phyloP scores from a whole-genome alignment of 2,888 invertebrate species.

The Pseudanteris insignis region DNA sequence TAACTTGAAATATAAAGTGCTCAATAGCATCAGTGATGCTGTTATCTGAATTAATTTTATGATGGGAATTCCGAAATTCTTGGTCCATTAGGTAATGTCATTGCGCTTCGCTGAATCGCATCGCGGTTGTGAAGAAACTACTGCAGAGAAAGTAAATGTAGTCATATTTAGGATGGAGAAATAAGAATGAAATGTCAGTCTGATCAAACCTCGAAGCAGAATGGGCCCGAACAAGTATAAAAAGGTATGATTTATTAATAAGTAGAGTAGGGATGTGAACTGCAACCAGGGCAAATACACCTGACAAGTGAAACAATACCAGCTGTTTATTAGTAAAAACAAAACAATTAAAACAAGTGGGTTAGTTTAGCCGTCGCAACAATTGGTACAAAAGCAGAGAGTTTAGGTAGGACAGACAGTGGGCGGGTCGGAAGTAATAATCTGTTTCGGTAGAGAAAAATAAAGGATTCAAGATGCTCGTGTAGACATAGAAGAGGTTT shows the following conservation, averaged over 20 bases:
- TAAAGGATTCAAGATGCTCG: conserved; percentile 23
- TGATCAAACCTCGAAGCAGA: not conserved
- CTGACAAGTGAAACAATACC: conserved; percentile 3
- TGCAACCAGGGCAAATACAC: not conserved
- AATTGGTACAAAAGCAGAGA: conserved; percentile 36
- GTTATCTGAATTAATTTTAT: too few relatives aligned
- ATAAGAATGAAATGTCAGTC: not conserved
- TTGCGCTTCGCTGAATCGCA: too few relatives aligned
- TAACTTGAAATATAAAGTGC: too few relatives aligned
- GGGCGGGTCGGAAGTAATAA: conserved; percentile 17
- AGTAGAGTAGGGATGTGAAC: too few relatives aligned
- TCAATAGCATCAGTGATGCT: too few relatives aligned
- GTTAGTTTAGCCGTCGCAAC: conserved; percentile 32
- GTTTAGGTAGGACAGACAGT: conserved; percentile 20
- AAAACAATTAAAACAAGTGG: conserved; percentile 19
- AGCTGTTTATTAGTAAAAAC: conserved; percentile 30
- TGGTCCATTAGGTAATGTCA: too few relatives aligned
- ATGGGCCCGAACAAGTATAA: too few relatives aligned
- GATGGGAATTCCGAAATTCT: too few relatives aligned
- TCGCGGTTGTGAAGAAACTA: too few relatives aligned
- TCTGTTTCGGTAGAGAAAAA: conserved; percentile 29
- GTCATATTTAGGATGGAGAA: too few relatives aligned
- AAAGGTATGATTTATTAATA: too few relatives aligned
- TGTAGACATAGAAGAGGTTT: conserved; percentile 28
- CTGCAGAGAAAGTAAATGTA: too few relatives aligned